These are phyloP conservation scores for Helogale parvula DNA, from an alignment of 2,113 vertebrate species.

Conservation along the genomic window DNA sequence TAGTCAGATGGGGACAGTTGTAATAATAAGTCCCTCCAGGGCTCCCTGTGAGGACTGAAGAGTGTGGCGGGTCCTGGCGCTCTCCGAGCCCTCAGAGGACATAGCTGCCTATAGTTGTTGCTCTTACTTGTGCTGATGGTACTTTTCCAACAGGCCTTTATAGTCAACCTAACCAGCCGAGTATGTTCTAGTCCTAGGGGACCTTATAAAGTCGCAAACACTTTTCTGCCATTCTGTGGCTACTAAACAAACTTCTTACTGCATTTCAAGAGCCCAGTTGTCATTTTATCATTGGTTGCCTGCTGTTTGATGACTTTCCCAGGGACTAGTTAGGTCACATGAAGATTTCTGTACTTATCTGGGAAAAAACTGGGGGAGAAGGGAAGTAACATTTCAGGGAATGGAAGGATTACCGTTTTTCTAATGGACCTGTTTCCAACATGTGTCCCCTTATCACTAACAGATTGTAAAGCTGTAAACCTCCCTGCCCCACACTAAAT, in stretches of 20 bases:
- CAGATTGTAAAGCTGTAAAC: conserved; percentile 60
- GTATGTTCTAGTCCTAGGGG: neutral
- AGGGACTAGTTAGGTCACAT: neutral
- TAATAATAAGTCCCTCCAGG: neutral
- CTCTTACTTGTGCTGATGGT: neutral
- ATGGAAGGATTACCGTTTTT: conserved; percentile 69
- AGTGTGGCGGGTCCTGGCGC: rapidly evolving
- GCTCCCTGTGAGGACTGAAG: neutral
- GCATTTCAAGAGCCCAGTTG: conserved; percentile 25
- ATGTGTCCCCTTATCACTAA: conserved; percentile 41
- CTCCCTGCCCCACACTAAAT: conserved; percentile 35
- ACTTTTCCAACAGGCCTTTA: neutral
- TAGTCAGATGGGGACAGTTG: neutral
- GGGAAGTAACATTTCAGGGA: conserved; percentile 33
- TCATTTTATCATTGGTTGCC: conserved; percentile 16
- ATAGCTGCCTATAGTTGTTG: neutral
- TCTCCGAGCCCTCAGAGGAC: neutral
- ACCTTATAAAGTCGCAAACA: neutral
- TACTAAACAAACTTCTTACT: neutral
- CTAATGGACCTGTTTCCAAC: conserved; percentile 40
- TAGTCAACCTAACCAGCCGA: neutral
- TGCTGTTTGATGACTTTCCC: conserved; percentile 47
- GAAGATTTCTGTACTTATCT: conserved; percentile 52
- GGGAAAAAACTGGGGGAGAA: conserved; percentile 39
- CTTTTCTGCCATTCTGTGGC: conserved; percentile 15